Percentiles rank a stretch among this genome's conserved stretches.
Evolutionary conservation across 92 coral and sea anemone genomes (phyloP).

Genomic region (Ricordea florida): DNA sequence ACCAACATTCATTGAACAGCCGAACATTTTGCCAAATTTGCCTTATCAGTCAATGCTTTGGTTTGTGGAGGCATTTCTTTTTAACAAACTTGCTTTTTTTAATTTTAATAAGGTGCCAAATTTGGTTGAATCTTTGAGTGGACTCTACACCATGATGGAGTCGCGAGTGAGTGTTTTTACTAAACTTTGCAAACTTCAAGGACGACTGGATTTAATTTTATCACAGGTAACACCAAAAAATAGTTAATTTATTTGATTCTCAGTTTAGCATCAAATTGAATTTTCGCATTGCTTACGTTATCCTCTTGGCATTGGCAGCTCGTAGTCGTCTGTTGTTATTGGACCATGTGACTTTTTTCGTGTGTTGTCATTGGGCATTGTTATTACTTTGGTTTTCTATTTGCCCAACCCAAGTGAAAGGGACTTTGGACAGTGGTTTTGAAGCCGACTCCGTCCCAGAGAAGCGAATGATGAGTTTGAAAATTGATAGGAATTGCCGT

Average conservation of each 20-base stretch:
- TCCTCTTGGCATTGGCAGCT: too few species aligned
- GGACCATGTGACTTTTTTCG: too few species aligned
- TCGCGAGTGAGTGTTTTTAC: constrained; percentile 87
- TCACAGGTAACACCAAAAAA: constrained; percentile 72
- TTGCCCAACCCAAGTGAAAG: background rate
- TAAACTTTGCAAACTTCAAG: constrained; percentile 90
- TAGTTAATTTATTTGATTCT: too few species aligned
- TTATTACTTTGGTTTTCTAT: background rate
- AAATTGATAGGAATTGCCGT: constrained; percentile 99
- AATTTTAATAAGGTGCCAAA: constrained; percentile 76
- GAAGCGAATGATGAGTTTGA: constrained; percentile 65
- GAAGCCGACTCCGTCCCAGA: background rate
- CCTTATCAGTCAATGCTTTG: too few species aligned
- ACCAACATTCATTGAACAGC: too few species aligned
- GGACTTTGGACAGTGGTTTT: background rate
- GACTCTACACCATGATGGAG: constrained; percentile 89
- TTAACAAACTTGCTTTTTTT: background rate
- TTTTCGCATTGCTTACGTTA: too few species aligned
- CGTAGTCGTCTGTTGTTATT: too few species aligned
- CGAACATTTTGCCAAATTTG: too few species aligned
- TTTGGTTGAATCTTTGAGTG: constrained; percentile 83
- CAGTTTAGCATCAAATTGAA: too few species aligned
- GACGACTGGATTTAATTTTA: constrained; percentile 89
- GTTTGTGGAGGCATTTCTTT: too few species aligned
- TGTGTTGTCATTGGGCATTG: too few species aligned